Evolutionary conservation across 1,140 invertebrate species (phyloP).

Genomic region (Trypoxylus dichotomus): DNA sequence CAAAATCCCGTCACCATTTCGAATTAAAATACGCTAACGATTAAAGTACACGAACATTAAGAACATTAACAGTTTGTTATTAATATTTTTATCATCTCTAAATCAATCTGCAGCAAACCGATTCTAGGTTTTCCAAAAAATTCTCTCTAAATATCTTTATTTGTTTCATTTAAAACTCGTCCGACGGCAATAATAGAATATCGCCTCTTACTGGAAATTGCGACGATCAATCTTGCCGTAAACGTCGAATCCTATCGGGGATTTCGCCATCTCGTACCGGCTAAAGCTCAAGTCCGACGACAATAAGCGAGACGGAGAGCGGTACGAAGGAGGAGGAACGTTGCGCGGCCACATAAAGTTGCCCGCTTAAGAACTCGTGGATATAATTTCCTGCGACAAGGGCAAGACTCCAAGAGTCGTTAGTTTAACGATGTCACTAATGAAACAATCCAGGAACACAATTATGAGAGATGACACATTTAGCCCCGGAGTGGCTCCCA

Average conservation of each 20-base stretch:
- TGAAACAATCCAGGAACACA: slow-evolving; percentile 50
- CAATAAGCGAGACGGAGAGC: neutral
- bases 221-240: neutral
- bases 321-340: neutral
- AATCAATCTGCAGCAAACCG: no score
- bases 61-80: no score
- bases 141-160: neutral
- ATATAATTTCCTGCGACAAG: slow-evolving; percentile 43
- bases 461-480: slow-evolving; percentile 51
- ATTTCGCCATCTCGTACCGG: neutral
- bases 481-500: slow-evolving; percentile 40
- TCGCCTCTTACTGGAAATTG: neutral
- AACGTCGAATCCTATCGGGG: neutral
- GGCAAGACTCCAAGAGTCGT: slow-evolving; percentile 43
- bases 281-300: neutral
- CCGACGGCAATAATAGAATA: neutral
- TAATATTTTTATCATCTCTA: no score
- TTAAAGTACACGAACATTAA: no score
- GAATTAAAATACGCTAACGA: no score
- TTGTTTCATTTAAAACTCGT: neutral
- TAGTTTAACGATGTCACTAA: slow-evolving; percentile 51
- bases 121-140: no score
- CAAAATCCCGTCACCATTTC: no score
- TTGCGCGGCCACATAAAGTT: slow-evolving; percentile 11
- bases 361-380: slow-evolving; percentile 22